phyloP scores from a whole-genome alignment of 2,797 vertebrate genomes.

The Tachyglossus aculeatus region DNA sequence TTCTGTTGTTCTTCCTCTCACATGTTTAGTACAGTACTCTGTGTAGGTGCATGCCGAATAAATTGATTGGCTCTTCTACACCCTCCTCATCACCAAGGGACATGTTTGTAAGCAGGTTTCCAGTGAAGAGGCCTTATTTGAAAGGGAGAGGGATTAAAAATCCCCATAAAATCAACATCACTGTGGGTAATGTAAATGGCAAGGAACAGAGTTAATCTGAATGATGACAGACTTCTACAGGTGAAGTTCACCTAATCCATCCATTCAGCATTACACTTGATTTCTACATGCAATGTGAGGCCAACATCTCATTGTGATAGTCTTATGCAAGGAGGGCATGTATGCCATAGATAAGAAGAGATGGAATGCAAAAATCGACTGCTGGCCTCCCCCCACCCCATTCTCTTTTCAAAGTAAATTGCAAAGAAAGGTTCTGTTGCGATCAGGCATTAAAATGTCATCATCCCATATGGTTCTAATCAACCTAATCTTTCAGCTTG shows the following conservation, averaged over 20 bases:
- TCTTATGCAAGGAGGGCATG: background rate
- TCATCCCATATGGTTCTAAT: background rate
- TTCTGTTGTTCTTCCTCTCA: too few species aligned
- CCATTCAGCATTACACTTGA: background rate
- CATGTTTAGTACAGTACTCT: too few species aligned
- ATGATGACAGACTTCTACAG: background rate
- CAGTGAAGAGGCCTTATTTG: background rate
- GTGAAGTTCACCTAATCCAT: background rate
- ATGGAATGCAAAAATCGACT: background rate
- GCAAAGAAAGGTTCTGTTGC: conserved; percentile 10
- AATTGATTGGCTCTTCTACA: too few species aligned
- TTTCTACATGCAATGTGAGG: background rate
- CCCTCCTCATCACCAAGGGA: too few species aligned
- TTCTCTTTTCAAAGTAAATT: conserved; percentile 17
- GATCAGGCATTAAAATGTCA: conserved; percentile 28
- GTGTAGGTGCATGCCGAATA: too few species aligned
- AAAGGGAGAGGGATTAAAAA: background rate
- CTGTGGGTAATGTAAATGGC: background rate
- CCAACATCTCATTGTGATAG: background rate
- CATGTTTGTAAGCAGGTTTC: background rate
- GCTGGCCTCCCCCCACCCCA: background rate
- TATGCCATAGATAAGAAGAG: background rate
- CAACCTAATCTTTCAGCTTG: conserved; percentile 2
- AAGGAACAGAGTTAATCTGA: background rate
- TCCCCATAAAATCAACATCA: background rate